phyloP scores from a whole-genome alignment of 2,797 vertebrate species.

The Trichosurus vulpecula region DNA sequence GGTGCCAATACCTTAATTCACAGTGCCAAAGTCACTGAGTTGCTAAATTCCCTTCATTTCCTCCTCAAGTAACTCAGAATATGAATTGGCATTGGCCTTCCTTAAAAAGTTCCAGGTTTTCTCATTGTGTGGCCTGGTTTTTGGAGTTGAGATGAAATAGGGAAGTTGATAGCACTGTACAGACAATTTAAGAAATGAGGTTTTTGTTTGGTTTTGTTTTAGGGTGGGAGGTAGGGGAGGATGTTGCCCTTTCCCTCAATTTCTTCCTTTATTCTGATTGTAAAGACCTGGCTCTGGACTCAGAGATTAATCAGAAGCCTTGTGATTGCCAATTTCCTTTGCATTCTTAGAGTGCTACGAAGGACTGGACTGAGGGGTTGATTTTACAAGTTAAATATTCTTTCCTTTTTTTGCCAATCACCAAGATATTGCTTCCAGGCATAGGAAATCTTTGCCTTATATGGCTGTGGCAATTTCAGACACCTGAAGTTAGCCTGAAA shows the following conservation, averaged over 20 bases:
- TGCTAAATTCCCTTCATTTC: constrained; percentile 49
- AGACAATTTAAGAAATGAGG: not conserved
- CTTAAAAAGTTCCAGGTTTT: constrained; percentile 21
- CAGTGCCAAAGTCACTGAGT: constrained; percentile 70
- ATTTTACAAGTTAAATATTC: constrained; percentile 35
- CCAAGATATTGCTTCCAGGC: constrained; percentile 46
- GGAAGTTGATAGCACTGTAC: constrained; percentile 37
- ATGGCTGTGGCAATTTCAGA: constrained; percentile 47
- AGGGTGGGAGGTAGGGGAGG: not conserved
- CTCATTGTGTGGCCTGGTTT: constrained; percentile 41
- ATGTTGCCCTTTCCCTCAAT: constrained; percentile 15
- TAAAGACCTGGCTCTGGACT: constrained; percentile 55
- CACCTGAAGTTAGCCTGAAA: constrained; percentile 48
- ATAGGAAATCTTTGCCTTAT: constrained; percentile 17
- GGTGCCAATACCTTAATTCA: constrained; percentile 57
- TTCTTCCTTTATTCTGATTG: constrained; percentile 52
- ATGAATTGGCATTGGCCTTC: constrained; percentile 28
- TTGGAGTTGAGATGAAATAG: constrained; percentile 59
- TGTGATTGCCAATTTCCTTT: constrained; percentile 14
- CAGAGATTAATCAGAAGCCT: constrained; percentile 17
- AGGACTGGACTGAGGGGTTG: constrained; percentile 48
- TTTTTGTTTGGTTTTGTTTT: not conserved
- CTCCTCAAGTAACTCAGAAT: constrained; percentile 24
- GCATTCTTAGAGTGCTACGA: constrained; percentile 56
- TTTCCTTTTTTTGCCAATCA: constrained; percentile 38